Conservation (phyloP, 2,888 invertebrate genomes). For the Tryphoninae sp. region DNA sequence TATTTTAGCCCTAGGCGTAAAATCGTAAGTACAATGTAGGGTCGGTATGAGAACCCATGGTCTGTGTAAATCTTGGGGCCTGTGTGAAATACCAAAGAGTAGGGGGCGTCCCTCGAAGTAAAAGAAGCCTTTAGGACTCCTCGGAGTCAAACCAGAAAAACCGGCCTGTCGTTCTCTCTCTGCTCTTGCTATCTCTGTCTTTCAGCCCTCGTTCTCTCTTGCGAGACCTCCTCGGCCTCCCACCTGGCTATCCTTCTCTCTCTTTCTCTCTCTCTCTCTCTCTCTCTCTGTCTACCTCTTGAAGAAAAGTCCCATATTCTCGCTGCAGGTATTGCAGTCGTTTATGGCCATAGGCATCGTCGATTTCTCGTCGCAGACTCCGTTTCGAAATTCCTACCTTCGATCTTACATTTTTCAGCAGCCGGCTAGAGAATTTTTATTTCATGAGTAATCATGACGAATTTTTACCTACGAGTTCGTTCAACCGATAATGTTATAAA, state of each 20-base stretch:
- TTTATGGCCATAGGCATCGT: conserved; percentile 28
- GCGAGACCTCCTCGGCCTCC: conserved; percentile 24
- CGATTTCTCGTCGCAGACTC: conserved; percentile 5
- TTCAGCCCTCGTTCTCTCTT: conserved; percentile 29
- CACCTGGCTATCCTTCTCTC: conserved; percentile 50
- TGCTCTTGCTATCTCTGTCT: conserved; percentile 36
- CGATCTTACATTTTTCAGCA: no score
- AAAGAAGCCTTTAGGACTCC: conserved; percentile 67
- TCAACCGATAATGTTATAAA: no score
- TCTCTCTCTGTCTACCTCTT: conserved; percentile 15
- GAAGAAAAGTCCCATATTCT: conserved; percentile 49
- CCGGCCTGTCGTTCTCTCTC: conserved; percentile 72
- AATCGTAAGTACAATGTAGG: conserved; percentile 42
- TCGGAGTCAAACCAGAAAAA: conserved; percentile 79
- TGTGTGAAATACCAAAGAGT: conserved; percentile 64
- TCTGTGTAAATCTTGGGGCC: conserved; percentile 65
- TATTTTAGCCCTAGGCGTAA: conserved; percentile 20
- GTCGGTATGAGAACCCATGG: conserved; percentile 67
- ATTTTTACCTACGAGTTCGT: no score
- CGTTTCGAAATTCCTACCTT: background rate
- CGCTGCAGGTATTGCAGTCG: conserved; percentile 29
- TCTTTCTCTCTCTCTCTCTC: conserved; percentile 46
- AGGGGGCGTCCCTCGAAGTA: conserved; percentile 42
- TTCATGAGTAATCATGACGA: no score
- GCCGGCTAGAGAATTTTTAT: no score